Conservation (phyloP, 2,113 vertebrate species). For the Aplodontia rufa region DNA sequence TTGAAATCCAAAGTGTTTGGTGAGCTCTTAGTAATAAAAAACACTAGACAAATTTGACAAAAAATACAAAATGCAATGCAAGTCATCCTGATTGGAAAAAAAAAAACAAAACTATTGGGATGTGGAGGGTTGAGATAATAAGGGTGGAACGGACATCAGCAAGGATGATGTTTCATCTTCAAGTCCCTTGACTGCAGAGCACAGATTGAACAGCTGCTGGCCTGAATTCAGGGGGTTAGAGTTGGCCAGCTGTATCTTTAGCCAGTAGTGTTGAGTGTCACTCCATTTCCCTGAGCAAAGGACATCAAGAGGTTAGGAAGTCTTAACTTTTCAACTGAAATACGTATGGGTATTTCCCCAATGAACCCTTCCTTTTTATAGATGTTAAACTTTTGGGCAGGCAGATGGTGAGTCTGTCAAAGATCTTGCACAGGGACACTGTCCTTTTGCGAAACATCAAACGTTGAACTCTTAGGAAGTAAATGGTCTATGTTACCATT, state of each 20-base stretch:
- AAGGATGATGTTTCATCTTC: neutral
- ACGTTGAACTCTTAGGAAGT: neutral
- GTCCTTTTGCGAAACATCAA: neutral
- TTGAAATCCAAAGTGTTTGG: neutral
- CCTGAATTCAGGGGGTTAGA: neutral
- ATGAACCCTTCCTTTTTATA: neutral
- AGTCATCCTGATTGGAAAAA: neutral
- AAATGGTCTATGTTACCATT: neutral
- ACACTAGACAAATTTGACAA: neutral
- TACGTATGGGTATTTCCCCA: neutral
- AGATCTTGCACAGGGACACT: neutral
- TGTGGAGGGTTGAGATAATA: neutral
- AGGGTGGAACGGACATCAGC: neutral
- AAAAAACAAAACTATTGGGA: neutral
- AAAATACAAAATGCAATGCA: neutral
- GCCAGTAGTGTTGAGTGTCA: neutral
- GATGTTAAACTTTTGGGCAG: conserved; percentile 28
- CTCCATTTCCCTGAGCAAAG: neutral
- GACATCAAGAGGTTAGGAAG: neutral
- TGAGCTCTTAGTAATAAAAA: neutral
- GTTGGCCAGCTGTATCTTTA: conserved; percentile 14
- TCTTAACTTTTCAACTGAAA: conserved; percentile 29
- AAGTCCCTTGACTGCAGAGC: neutral
- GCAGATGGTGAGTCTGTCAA: conserved; percentile 46
- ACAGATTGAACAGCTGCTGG: conserved; percentile 43